phyloP scores from a whole-genome alignment of 1,140 invertebrate species.

The Bombyx mori region ASM3026992v2 NC_085119.1:12792001-12792500 shows the following conservation, averaged over 20 bases:
- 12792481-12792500: too few relatives aligned
- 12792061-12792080: too few relatives aligned
- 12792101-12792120: too few relatives aligned
- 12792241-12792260: constrained; percentile 21
- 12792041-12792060: too few relatives aligned
- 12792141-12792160: constrained; percentile 14
- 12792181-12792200: constrained; percentile 21
- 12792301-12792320: constrained; percentile 39
- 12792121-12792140: not conserved
- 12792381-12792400: constrained; percentile 37
- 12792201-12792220: constrained; percentile 20
- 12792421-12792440: constrained; percentile 10
- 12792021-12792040: too few relatives aligned
- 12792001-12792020: too few relatives aligned
- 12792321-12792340: constrained; percentile 46
- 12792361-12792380: constrained; percentile 33
- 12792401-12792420: constrained; percentile 45
- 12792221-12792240: constrained; percentile 14
- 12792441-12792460: too few relatives aligned
- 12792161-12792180: constrained; percentile 18
- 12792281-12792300: constrained; percentile 28
- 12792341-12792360: constrained; percentile 51
- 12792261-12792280: constrained; percentile 34
- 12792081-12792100: too few relatives aligned
- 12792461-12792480: too few relatives aligned